Percentiles rank a stretch among this genome's conserved stretches.
phyloP scores from a whole-genome alignment of 1,140 invertebrate genomes.

The Drosophila lacteicornis region DNA sequence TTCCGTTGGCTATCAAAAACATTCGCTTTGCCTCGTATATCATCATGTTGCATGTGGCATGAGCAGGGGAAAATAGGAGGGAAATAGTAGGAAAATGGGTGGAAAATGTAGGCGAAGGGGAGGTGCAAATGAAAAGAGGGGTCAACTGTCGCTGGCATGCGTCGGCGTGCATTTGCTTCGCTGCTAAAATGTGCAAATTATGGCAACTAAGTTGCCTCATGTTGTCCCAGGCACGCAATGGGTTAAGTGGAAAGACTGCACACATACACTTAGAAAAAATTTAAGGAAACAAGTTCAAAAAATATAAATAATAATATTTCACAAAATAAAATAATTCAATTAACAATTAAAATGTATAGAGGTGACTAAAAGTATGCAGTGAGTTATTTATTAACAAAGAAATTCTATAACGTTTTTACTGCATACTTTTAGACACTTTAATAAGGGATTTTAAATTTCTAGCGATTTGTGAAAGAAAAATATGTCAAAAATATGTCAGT shows the following conservation, averaged over 20 bases:
- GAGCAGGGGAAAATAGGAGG: background rate
- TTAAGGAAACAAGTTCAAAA: background rate
- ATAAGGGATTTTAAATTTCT: too few species aligned
- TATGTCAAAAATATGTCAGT: too few species aligned
- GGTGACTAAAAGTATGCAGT: too few species aligned
- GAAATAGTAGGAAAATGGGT: background rate
- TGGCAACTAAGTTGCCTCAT: constrained; percentile 77
- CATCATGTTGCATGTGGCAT: constrained; percentile 38
- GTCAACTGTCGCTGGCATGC: constrained; percentile 65
- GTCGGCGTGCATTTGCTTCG: constrained; percentile 47
- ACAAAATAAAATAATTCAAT: background rate
- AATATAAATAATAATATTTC: background rate
- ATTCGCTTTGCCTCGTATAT: constrained; percentile 53
- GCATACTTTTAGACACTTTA: too few species aligned
- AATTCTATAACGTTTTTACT: too few species aligned
- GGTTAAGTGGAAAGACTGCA: constrained; percentile 29
- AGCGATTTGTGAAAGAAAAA: too few species aligned
- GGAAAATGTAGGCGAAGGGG: background rate
- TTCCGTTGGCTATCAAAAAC: constrained; percentile 72
- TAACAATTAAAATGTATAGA: too few species aligned
- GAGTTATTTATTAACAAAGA: too few species aligned
- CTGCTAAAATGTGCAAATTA: constrained; percentile 77
- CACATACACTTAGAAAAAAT: background rate
- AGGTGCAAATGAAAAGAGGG: background rate
- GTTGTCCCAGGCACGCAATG: constrained; percentile 62